Base-by-base conservation (phyloP, 2,797 vertebrate species). In the Phrynocephalus forsythii region DNA sequence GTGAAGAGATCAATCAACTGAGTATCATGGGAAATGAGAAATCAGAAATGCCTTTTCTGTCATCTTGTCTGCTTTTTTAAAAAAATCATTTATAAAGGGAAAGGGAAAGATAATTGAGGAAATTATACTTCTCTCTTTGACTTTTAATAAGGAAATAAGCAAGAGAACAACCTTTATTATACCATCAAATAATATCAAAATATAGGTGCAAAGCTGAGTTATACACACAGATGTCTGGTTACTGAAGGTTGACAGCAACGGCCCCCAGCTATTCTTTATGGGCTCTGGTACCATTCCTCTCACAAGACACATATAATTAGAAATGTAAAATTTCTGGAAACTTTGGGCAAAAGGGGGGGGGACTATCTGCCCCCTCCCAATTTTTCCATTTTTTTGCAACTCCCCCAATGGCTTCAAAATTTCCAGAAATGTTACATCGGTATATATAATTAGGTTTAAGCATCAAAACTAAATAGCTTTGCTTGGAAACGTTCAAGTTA, bases 21-120 rank as follows among this genome's bases (percentile, higher is more conserved):
- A 91, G 83, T 95, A 95, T 97, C 95, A 96, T 96, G 96, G 96
- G 90, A 95, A 95, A 90, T 85, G 94, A 95, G 96, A 97, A 97
- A 97, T 96, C 90, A 96, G 89, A 94, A 97, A 95, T 93, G 91
- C 91, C 94, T 95, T 63, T 93, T 93, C 89, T 86, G 90, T 94
- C 95, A 95, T 92, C 90, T 94, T 79, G 83, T 86, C 13, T 76
- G 69, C 79, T 75, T 76, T 94, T 90, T 85, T 92, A 86, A 90
- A 95, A 96, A 94, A 0, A 0, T 91, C 92, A 91, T 92, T 92
- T 95, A 94, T 90, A 92, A 93, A 94, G 85, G 89, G 91, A 92
- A 94, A 91, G 83, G 86, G 90, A 94, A 95, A 94, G 89, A 95
- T 92, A 89, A 87, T 56, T 0, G 18, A 95, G 93, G 94, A 96